phyloP scores from a whole-genome alignment of 2,113 vertebrate species.

The Protobothrops flavoviridis region DNA sequence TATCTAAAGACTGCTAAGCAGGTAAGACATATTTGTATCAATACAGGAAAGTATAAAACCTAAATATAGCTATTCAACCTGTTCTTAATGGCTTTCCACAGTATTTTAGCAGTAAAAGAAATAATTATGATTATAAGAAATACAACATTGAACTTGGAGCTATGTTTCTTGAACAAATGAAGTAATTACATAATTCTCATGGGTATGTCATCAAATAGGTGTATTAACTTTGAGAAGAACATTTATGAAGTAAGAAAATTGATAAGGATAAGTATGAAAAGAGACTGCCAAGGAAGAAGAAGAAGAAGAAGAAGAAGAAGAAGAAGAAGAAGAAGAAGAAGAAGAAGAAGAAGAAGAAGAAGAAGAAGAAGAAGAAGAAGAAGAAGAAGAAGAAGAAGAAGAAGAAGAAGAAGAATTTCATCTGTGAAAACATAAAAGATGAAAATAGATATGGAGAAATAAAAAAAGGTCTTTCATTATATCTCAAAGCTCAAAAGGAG shows the following conservation, averaged over 20 bases:
- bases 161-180: neutral
- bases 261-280: neutral
- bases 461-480: neutral
- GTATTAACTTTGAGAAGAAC: neutral
- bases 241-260: neutral
- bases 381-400: too few species aligned
- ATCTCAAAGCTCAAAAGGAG: neutral
- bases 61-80: neutral
- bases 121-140: neutral
- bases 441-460: neutral
- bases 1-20: neutral
- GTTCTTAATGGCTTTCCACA: neutral
- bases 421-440: neutral
- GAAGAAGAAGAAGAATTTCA: neutral
- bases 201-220: neutral
- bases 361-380: too few species aligned
- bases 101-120: neutral
- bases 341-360: too few species aligned
- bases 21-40: neutral
- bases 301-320: too few species aligned
- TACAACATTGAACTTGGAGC: neutral
- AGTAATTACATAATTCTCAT: neutral
- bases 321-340: too few species aligned
- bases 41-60: neutral
- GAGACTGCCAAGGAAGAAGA: neutral